These are phyloP conservation scores for Tragopan temminckii DNA, from an alignment of 2,797 vertebrate species.

Conservation along the genomic window DNA sequence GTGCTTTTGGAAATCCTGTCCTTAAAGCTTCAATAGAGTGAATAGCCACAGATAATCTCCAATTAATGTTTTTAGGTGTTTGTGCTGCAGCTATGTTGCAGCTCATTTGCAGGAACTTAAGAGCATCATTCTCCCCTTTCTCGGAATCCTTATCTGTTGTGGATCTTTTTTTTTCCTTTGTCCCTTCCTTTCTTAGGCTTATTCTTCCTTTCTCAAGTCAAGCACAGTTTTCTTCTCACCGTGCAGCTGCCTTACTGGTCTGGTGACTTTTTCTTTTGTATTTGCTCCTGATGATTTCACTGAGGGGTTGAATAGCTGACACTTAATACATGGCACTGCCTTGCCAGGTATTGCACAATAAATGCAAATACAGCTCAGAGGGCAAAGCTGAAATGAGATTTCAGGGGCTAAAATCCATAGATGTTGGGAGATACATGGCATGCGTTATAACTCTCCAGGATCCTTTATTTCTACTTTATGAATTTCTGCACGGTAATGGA, in stretches of 20 bases:
- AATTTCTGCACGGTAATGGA: constrained; percentile 12
- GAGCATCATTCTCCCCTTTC: background rate
- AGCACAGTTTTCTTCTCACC: background rate
- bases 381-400: constrained; percentile 11
- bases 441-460: background rate
- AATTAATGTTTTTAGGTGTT: background rate
- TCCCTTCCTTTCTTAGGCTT: background rate
- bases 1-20: background rate
- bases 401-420: constrained; percentile 34
- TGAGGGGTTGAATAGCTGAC: background rate
- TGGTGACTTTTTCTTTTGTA: background rate
- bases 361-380: constrained; percentile 28
- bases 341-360: constrained; percentile 54
- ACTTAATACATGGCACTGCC: background rate
- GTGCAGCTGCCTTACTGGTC: background rate
- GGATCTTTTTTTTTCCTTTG: background rate
- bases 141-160: background rate
- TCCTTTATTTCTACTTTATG: constrained; percentile 16
- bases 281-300: background rate
- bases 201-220: background rate
- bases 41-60: background rate
- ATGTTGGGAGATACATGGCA: background rate
- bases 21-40: background rate
- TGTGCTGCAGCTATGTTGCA: background rate
- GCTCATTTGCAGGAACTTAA: background rate